Evolutionary conservation across 2,113 vertebrate species (phyloP).

Genomic region (Dicerorhinus sumatrensis): DNA sequence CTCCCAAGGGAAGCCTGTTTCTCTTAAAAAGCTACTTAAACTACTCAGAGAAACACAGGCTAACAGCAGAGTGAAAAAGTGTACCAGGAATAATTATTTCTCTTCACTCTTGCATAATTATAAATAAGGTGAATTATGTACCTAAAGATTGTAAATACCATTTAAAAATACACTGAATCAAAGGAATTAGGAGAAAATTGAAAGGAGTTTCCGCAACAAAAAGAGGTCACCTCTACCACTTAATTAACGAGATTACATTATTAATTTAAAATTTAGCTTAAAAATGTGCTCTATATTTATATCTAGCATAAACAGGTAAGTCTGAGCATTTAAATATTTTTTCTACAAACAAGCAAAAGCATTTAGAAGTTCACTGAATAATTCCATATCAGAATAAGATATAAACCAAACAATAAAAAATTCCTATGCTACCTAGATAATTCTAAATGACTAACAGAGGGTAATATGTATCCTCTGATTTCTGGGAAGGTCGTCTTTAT

Average conservation of each 20-base stretch:
- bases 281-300: not conserved
- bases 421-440: not conserved
- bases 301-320: not conserved
- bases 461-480: not conserved
- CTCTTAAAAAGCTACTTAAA: not conserved
- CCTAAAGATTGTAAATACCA: not conserved
- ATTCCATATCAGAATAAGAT: not conserved
- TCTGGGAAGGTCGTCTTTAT: not conserved
- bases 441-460: not conserved
- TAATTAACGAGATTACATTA: not conserved
- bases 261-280: constrained; percentile 21
- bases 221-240: not conserved
- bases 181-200: not conserved
- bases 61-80: not conserved
- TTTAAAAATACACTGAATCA: not conserved
- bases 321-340: not conserved
- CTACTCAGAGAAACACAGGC: not conserved
- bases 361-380: not conserved
- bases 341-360: not conserved
- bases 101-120: not conserved
- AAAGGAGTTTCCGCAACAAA: not conserved
- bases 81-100: not conserved
- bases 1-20: not conserved
- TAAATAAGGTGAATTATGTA: not conserved
- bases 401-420: constrained; percentile 43